A percentile compares a stretch with the other conserved stretches of the same genome.
phyloP scores from a whole-genome alignment of 2,888 invertebrate genomes.

The Lacanobia wlatinum region DNA sequence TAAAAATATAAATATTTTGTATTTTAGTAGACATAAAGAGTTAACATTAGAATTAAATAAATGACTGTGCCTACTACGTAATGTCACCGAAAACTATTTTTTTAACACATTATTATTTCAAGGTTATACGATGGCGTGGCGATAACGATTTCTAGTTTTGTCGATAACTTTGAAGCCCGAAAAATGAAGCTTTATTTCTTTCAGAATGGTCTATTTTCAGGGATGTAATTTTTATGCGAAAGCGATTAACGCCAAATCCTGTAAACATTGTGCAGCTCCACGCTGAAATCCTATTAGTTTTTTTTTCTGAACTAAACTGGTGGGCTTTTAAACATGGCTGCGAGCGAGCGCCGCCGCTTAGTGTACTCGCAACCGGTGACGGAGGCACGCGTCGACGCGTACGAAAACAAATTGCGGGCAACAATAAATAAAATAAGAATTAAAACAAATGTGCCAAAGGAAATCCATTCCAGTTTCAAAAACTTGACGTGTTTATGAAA shows the following conservation, averaged over 20 bases:
- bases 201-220: neutral
- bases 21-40: conserved; percentile 21
- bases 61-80: neutral
- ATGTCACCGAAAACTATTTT: conserved; percentile 12
- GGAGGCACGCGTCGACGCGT: conserved; percentile 80
- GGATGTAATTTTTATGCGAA: conserved; percentile 6
- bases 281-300: conserved; percentile 80
- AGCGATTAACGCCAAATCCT: conserved; percentile 29
- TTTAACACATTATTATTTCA: conserved; percentile 7
- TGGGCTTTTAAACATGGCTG: conserved; percentile 87
- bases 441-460: conserved; percentile 67
- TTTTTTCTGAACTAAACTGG: conserved; percentile 81
- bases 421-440: conserved; percentile 66
- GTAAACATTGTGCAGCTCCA: conserved; percentile 54
- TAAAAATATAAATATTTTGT: conserved; percentile 28
- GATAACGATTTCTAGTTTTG: conserved; percentile 15
- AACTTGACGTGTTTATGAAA: conserved; percentile 64
- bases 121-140: too few species aligned
- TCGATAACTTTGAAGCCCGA: neutral
- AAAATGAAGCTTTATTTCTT: conserved; percentile 6
- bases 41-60: conserved; percentile 1
- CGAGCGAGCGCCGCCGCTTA: conserved; percentile 78
- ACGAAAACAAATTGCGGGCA: conserved; percentile 68
- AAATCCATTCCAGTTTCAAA: conserved; percentile 58
- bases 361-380: conserved; percentile 83